Percentiles rank a stretch among this genome's conserved stretches.
phyloP scores from a whole-genome alignment of 1,140 invertebrate genomes.

The Lasioglossum baleicum region DNA sequence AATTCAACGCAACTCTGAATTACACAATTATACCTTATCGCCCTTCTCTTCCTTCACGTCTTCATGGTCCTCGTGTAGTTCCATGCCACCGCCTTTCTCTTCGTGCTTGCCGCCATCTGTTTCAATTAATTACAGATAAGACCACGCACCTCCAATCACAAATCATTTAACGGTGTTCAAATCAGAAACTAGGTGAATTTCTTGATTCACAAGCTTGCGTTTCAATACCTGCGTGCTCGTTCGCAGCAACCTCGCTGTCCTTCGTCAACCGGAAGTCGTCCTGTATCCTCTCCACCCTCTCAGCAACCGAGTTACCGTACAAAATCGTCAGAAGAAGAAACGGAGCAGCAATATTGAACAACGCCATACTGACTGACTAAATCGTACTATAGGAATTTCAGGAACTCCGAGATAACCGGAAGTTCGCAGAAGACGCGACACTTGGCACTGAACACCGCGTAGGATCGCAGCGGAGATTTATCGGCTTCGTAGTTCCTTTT shows the following conservation, averaged over 20 bases:
- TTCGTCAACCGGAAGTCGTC: constrained; percentile 52
- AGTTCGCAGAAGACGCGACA: neutral
- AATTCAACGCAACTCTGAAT: no score
- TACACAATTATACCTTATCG: constrained; percentile 64
- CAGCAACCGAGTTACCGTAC: constrained; percentile 13
- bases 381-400: no score
- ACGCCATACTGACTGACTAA: neutral
- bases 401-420: neutral
- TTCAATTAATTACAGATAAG: constrained; percentile 54
- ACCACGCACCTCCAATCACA: neutral
- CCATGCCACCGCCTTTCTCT: constrained; percentile 65
- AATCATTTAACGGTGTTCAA: neutral
- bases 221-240: constrained; percentile 52
- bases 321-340: constrained; percentile 15
- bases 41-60: constrained; percentile 63
- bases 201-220: no score
- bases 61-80: constrained; percentile 66
- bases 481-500: constrained; percentile 33
- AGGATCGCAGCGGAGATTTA: constrained; percentile 42
- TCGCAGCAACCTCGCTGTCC: constrained; percentile 62
- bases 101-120: constrained; percentile 58
- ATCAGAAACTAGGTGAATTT: no score
- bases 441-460: constrained; percentile 39
- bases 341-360: neutral
- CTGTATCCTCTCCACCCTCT: constrained; percentile 49